Conservation (phyloP, 2,797 vertebrate genomes). For the Syngnathus acus region DNA sequence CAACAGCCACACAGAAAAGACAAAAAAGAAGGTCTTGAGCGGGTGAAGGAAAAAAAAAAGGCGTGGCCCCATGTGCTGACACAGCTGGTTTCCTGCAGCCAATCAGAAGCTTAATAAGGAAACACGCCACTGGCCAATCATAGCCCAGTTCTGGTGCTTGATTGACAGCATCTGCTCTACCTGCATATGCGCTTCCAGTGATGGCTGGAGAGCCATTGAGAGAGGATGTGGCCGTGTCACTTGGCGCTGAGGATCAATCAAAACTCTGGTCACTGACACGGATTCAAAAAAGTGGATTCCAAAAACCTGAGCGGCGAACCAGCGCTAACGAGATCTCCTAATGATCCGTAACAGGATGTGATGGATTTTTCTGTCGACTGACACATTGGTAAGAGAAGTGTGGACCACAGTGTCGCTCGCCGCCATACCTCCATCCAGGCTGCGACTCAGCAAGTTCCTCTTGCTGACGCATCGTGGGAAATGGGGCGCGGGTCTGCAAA, state of each 20-base stretch:
- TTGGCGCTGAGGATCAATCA: conserved; percentile 56
- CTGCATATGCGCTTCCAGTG: conserved; percentile 36
- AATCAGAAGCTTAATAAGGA: conserved; percentile 26
- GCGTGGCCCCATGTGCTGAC: background rate
- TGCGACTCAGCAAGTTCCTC: conserved; percentile 89
- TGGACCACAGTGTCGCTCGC: too few relatives aligned
- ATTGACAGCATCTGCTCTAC: conserved; percentile 30
- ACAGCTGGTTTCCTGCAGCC: conserved; percentile 8
- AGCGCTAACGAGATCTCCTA: background rate
- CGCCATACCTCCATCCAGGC: conserved; percentile 85
- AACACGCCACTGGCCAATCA: conserved; percentile 20
- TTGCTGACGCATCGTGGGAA: conserved; percentile 91
- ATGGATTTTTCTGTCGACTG: background rate
- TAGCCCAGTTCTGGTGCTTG: conserved; percentile 3
- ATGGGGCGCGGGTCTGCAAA: conserved; percentile 84
- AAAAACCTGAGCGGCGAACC: background rate
- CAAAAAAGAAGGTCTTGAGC: background rate
- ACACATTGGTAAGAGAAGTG: background rate
- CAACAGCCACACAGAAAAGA: background rate
- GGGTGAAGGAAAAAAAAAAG: background rate
- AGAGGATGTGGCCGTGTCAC: conserved; percentile 37
- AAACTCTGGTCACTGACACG: conserved; percentile 30
- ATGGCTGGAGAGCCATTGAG: conserved; percentile 53
- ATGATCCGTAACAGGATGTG: background rate
- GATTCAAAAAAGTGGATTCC: background rate